Base-by-base conservation (phyloP, 92 coral and sea anemone genomes). In the Scolanthus callimorphus region DNA sequence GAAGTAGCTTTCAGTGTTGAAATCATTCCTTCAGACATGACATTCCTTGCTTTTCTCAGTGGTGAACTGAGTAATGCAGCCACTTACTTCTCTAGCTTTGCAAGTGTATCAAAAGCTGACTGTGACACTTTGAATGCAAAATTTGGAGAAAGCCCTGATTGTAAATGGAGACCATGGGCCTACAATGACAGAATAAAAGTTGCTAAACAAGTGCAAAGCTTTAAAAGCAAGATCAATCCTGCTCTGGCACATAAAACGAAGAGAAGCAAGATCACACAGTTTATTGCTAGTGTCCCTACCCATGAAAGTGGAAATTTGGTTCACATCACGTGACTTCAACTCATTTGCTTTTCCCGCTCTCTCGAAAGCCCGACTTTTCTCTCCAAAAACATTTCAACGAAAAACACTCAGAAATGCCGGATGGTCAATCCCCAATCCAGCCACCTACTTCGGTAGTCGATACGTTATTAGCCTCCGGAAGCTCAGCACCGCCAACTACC, bases 41-140 rank as follows among this genome's bases (percentile, higher is more conserved):
- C 77, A 38, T 82, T 82, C 17, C 27, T 67, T 1, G 83, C 83
- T 11, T 77, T 58, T 49, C 25, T 83, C 6, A 78, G 69, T 83
- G 89, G 85, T 28, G 89, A 87, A 29, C 49, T 76, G 10, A 64
- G 11, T 13, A 74, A 80, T 80, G 57, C 88, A 17, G 85, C 88
- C 3, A 31, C n/a, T 0, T 86, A 76, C 57, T 76, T 81, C 54
- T 86, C 85, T 3, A 71, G 79, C 27, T 81, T 81, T 86, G 79
- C 89, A 4, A 71, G 77, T 86, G 95, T 72, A 9, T 50, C 63
- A 0, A 63, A 55, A 17, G 29, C 41, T 21, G 80, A 69, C 49
- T 24, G 34, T 22, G 9, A 10, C 10, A 29, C 63, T 17, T 12
- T 84, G 43, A 34, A 63, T 43, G 49, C 39, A 1, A 57, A 80